These are phyloP conservation scores for Cydia amplana DNA, from an alignment of 1,140 invertebrate species.

Conservation along the genomic window DNA sequence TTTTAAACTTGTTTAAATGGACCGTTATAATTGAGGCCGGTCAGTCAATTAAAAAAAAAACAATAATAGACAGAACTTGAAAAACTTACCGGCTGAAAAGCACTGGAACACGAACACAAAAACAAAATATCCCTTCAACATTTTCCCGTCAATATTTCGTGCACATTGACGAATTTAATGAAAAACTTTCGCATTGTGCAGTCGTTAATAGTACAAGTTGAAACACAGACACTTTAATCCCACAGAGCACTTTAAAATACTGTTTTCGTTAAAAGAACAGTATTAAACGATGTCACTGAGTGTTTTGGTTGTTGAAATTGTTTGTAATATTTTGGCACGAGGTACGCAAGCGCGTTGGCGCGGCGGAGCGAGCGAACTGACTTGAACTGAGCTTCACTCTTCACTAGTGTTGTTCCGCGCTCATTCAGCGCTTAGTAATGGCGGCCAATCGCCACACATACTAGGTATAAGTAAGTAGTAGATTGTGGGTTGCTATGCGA, in stretches of 20 bases:
- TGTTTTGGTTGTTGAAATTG: constrained; percentile 47
- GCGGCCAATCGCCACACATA: background rate
- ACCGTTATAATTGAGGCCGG: constrained; percentile 26
- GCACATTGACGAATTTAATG: constrained; percentile 61
- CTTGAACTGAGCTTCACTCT: constrained; percentile 22
- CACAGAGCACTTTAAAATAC: constrained; percentile 52
- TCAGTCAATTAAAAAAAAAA: constrained; percentile 22
- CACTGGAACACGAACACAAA: constrained; percentile 55
- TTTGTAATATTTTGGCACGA: constrained; percentile 59
- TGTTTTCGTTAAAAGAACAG: constrained; percentile 59
- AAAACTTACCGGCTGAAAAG: constrained; percentile 60
- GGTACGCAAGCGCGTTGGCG: constrained; percentile 46
- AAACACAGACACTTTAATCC: constrained; percentile 47
- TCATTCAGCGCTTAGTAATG: constrained; percentile 32
- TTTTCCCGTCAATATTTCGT: constrained; percentile 65
- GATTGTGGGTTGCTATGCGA: constrained; percentile 18
- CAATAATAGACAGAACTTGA: background rate
- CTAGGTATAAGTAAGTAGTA: background rate
- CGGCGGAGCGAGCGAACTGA: constrained; percentile 39
- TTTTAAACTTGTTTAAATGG: constrained; percentile 17
- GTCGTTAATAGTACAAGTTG: constrained; percentile 49
- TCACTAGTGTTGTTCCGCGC: background rate
- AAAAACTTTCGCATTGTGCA: constrained; percentile 70
- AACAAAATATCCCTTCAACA: constrained; percentile 67
- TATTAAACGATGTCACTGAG: constrained; percentile 42